Evolutionary conservation across 2,797 vertebrate genomes (phyloP).

Genomic region (Poecilia wingei): DNA sequence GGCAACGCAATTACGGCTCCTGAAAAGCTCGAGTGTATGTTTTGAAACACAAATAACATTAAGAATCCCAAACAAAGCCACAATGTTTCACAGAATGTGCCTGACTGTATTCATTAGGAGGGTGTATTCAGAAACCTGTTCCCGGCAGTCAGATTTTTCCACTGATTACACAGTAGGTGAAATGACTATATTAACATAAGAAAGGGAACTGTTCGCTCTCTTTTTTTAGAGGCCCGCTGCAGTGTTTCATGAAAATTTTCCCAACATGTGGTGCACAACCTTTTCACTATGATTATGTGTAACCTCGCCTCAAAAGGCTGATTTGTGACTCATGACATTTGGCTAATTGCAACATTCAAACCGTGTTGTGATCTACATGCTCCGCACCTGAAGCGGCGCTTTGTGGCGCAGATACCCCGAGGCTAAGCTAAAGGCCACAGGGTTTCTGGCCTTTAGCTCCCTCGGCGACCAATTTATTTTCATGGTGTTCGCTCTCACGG

Average conservation of each 20-base stretch:
- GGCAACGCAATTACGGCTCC: constrained; percentile 15
- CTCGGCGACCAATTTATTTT: constrained; percentile 76
- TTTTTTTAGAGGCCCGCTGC: constrained; percentile 10
- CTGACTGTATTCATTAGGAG: constrained; percentile 5
- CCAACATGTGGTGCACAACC: constrained; percentile 55
- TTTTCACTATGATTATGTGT: constrained; percentile 63
- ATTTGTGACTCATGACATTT: constrained; percentile 71
- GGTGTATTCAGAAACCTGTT: neutral
- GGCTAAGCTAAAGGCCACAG: constrained; percentile 55
- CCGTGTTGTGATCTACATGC: constrained; percentile 44
- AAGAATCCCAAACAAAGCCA: constrained; percentile 24
- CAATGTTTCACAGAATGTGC: constrained; percentile 14
- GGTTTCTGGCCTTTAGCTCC: constrained; percentile 62
- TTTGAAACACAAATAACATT: constrained; percentile 15
- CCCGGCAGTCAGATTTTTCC: constrained; percentile 3
- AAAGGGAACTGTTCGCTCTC: neutral
- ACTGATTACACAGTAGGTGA: constrained; percentile 9
- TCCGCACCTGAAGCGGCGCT: constrained; percentile 44
- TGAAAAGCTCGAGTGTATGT: constrained; percentile 10
- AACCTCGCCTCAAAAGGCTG: constrained; percentile 43
- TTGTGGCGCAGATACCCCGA: constrained; percentile 46
- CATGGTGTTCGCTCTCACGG: constrained; percentile 50
- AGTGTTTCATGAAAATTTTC: constrained; percentile 30
- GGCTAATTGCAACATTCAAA: constrained; percentile 66
- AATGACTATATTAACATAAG: neutral